Base-by-base conservation (phyloP, 2,113 vertebrate species). In the Laticauda laticaudata region DNA sequence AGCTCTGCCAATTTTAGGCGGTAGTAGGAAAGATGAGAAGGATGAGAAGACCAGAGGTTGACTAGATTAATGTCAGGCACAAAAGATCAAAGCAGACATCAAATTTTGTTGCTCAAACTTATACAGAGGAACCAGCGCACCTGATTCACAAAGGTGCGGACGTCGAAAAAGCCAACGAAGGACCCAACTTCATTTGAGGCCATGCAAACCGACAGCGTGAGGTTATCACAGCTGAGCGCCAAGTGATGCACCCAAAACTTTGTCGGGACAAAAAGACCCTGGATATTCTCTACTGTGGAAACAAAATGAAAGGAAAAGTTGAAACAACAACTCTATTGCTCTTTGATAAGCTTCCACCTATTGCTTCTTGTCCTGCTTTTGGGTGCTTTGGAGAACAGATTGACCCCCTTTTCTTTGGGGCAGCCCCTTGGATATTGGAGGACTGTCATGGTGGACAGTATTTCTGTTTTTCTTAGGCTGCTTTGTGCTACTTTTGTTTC, bases 151-250 rank as follows among this genome's bases (percentile, higher is more conserved):
- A 99, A 98, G 0, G 98, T 98, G 26, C 99, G 98, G 86, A 99
- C 97, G 23, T 99, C 99, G 90, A 98, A 99, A 96, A 99, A 99
- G 24, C 97, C 97, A n/a, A 99, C 93, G 9, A 97, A 97, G 94
- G 98, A 97, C 0, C 97, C 97, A 0, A 95, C 56, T 34, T 98
- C 98, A 1, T 95, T 95, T 34, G 98, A 98, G 87, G 96, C 90
- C 95, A 98, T 98, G 93, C 99, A 99, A 3, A 98, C 98, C 0
- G 99, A 99, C 48, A 99, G 96, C 0, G 98, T 99, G 61, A 99
- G 98, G 34, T 98, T 99, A 92, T 99, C 99, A 51, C 98, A 98
- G 96, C 98, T 99, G 89, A 99, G 97, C 24, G 99, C 98, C 95
- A 99, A 93, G 94, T 99, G 98, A 94, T 99, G 98, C 56, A 99